A percentile compares a stretch with the other conserved stretches of the same genome.
These are phyloP conservation scores for Champsocephalus gunnari DNA, from an alignment of 2,797 vertebrate species.

Conservation along the genomic window DNA sequence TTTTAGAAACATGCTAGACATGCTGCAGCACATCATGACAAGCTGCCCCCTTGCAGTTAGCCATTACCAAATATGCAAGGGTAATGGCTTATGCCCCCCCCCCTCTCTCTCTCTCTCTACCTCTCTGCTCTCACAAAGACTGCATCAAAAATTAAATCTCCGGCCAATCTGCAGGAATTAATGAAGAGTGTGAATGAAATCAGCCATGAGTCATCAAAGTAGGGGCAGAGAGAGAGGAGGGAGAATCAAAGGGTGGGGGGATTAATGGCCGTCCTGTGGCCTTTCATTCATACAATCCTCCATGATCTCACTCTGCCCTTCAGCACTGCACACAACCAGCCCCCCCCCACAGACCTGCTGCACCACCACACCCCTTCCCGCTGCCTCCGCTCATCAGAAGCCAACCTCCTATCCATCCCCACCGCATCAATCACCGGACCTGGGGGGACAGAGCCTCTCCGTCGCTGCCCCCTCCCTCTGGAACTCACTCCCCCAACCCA, in stretches of 20 bases:
- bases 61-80: too few species aligned
- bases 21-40: constrained; percentile 40
- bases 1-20: neutral
- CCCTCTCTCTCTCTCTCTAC: constrained; percentile 21
- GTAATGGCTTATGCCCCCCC: neutral
- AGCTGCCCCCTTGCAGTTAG: neutral
- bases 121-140: constrained; percentile 68
- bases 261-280: constrained; percentile 40
- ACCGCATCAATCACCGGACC: too few species aligned
- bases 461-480: too few species aligned
- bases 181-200: constrained; percentile 77
- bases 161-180: constrained; percentile 75
- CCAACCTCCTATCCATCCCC: too few species aligned
- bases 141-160: constrained; percentile 84
- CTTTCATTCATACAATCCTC: constrained; percentile 33
- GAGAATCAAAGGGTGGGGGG: constrained; percentile 45
- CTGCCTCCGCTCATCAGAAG: too few species aligned
- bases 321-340: neutral
- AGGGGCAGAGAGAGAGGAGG: constrained; percentile 44
- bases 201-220: constrained; percentile 71
- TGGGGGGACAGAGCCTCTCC: too few species aligned
- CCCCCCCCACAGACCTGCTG: too few species aligned
- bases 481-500: too few species aligned
- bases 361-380: too few species aligned
- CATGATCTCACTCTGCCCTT: constrained; percentile 32